A percentile compares a stretch with the other conserved stretches of the same genome.
phyloP scores from a whole-genome alignment of 2,113 vertebrate genomes.

The Caranx melampygus region DNA sequence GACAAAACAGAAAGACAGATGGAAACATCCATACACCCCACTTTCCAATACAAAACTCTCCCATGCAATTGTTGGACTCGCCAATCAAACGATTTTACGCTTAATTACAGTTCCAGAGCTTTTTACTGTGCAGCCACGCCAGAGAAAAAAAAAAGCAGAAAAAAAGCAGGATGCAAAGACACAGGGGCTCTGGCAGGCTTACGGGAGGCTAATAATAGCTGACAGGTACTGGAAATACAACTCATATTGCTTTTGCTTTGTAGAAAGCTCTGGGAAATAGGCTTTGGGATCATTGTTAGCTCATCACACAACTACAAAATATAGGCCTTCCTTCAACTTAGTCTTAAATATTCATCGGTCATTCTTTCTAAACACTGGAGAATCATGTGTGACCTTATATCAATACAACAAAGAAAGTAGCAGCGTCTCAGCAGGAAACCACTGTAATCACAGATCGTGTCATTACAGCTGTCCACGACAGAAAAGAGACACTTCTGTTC shows the following conservation, averaged over 20 bases:
- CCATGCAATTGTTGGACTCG: background rate
- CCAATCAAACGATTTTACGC: background rate
- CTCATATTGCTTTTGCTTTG: constrained; percentile 18
- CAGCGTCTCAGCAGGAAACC: constrained; percentile 32
- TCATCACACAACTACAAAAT: background rate
- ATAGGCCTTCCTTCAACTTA: background rate
- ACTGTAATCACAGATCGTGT: constrained; percentile 49
- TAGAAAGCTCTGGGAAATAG: background rate
- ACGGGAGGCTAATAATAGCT: constrained; percentile 63
- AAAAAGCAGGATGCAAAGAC: constrained; percentile 49
- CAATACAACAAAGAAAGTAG: constrained; percentile 17
- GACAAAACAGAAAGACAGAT: constrained; percentile 32
- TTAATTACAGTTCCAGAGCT: constrained; percentile 20
- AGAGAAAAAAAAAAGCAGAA: constrained; percentile 15
- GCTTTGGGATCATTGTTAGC: constrained; percentile 6
- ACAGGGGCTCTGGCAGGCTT: constrained; percentile 42
- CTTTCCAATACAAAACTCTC: background rate
- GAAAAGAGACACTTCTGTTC: constrained; percentile 52
- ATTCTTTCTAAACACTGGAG: background rate
- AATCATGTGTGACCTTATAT: background rate
- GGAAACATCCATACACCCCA: constrained; percentile 9
- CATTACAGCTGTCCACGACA: constrained; percentile 49
- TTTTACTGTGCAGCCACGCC: background rate
- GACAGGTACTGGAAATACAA: constrained; percentile 35
- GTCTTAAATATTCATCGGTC: background rate